Percentiles rank a stretch among this genome's conserved stretches.
phyloP scores from a whole-genome alignment of 2,113 vertebrate genomes.

The Protomyctophum bolini region DNA sequence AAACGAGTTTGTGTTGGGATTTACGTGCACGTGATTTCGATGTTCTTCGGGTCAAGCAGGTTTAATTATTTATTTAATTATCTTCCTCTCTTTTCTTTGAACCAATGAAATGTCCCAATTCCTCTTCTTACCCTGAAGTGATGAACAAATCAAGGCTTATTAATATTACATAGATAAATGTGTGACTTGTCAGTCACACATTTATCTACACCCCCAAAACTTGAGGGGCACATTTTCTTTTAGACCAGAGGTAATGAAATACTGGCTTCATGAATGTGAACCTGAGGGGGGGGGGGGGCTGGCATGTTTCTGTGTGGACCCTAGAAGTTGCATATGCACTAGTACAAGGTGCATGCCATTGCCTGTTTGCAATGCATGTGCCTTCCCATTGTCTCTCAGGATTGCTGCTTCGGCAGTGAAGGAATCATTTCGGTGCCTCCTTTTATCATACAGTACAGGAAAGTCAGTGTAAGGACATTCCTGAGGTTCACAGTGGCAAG shows the following conservation, averaged over 20 bases:
- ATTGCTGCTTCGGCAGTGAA: slow-evolving; percentile 77
- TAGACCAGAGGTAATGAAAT: slow-evolving; percentile 57
- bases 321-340: no score
- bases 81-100: slow-evolving; percentile 14
- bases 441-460: slow-evolving; percentile 56
- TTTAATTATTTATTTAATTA: slow-evolving; percentile 53
- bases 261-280: slow-evolving; percentile 38
- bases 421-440: slow-evolving; percentile 67
- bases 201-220: slow-evolving; percentile 13
- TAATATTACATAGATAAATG: slow-evolving; percentile 20
- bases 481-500: slow-evolving; percentile 73
- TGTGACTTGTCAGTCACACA: background rate
- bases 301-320: slow-evolving; percentile 15
- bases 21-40: slow-evolving; percentile 52
- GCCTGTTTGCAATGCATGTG: slow-evolving; percentile 16
- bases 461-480: slow-evolving; percentile 74
- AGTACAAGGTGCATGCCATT: slow-evolving; percentile 4
- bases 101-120: background rate
- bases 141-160: slow-evolving; percentile 15
- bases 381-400: slow-evolving; percentile 53
- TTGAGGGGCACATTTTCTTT: slow-evolving; percentile 26
- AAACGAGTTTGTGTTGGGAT: slow-evolving; percentile 37
- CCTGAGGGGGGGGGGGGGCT: slow-evolving; percentile 13
- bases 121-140: background rate
- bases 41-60: slow-evolving; percentile 38